Conservation (phyloP, 2,797 vertebrate species). For the Pipistrellus pipistrellus region DNA sequence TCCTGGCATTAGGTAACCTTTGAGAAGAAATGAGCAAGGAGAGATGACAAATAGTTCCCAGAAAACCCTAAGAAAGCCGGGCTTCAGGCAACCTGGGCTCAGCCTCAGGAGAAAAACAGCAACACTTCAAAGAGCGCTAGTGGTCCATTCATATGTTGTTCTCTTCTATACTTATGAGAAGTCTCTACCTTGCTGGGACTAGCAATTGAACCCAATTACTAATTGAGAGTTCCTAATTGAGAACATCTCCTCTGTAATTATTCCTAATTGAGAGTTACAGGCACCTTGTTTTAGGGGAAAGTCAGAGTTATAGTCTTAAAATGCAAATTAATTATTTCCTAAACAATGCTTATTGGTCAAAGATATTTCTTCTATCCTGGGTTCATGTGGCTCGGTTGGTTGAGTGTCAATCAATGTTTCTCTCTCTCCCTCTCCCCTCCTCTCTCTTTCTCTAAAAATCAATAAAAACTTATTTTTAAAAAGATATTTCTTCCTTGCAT, state of each 20-base stretch:
- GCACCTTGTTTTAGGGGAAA: constrained; percentile 12
- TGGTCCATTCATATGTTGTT: not conserved
- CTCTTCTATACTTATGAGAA: not conserved
- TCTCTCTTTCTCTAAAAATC: not conserved
- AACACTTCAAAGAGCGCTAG: not conserved
- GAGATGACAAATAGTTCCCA: not conserved
- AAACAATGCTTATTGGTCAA: not conserved
- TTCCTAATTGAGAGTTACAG: not conserved
- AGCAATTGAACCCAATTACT: not conserved
- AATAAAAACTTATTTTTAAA: not conserved
- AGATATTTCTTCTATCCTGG: not conserved
- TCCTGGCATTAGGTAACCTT: not conserved
- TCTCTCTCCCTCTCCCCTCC: not conserved
- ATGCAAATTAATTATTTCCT: constrained; percentile 31
- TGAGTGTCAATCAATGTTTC: not conserved
- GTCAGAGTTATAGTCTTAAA: constrained; percentile 12
- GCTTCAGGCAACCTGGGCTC: not conserved
- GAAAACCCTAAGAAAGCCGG: not conserved
- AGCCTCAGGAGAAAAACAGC: not conserved
- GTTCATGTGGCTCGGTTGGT: not conserved
- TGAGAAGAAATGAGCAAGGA: not conserved
- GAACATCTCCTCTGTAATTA: not conserved
- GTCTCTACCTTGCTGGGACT: not conserved
- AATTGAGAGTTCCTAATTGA: not conserved
- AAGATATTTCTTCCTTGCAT: not conserved